phyloP scores from a whole-genome alignment of 2,113 vertebrate species.

The Hydrolagus affinis region DNA sequence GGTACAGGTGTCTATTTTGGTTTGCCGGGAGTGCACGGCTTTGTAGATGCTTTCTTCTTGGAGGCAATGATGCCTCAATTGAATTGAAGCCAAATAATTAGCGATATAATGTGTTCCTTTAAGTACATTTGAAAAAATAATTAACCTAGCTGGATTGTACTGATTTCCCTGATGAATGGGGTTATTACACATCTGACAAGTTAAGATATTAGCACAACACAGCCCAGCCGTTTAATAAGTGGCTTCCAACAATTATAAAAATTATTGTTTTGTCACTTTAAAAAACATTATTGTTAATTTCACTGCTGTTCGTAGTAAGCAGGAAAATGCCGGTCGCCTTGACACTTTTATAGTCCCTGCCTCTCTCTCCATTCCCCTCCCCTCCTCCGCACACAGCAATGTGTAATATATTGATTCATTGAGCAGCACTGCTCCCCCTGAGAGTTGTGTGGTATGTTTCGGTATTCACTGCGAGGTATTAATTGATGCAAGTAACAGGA shows the following conservation, averaged over 20 bases:
- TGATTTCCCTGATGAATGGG: constrained; percentile 26
- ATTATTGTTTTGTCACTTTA: constrained; percentile 1
- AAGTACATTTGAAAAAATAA: constrained; percentile 25
- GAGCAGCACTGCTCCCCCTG: not conserved
- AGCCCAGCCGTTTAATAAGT: constrained; percentile 1
- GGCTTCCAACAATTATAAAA: not conserved
- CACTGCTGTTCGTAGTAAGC: not conserved
- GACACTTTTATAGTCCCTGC: not conserved
- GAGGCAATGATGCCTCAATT: not conserved
- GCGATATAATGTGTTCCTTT: not conserved
- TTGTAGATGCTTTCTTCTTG: not conserved
- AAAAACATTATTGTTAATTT: constrained; percentile 8
- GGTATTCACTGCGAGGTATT: not conserved
- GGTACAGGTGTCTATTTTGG: not conserved
- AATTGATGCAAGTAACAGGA: not conserved
- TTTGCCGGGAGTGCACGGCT: not conserved
- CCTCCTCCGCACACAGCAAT: not conserved
- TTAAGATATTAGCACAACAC: constrained; percentile 12
- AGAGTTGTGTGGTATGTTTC: not conserved
- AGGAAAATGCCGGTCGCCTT: not conserved
- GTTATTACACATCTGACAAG: constrained; percentile 10
- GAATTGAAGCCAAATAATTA: constrained; percentile 27
- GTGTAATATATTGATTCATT: not conserved
- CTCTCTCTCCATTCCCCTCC: not conserved
- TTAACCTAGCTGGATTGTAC: not conserved